Conservation (phyloP, 2,113 vertebrate species). For the Notothenia coriiceps region DNA sequence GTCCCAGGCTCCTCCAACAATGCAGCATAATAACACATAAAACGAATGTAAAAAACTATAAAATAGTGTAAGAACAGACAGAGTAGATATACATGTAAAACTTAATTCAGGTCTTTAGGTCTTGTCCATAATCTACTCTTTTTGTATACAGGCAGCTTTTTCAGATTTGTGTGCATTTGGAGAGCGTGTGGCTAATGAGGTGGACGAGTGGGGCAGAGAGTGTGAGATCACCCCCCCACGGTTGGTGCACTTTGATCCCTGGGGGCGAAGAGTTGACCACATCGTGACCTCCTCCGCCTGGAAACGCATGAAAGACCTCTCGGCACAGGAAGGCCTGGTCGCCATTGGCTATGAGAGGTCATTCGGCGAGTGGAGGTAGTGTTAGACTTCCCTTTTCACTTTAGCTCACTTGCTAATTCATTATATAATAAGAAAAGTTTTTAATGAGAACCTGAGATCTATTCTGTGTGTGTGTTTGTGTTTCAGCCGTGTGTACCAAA, state of each 20-base stretch:
- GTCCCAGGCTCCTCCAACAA: no score
- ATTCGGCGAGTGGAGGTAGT: slow-evolving; percentile 85
- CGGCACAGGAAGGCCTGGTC: slow-evolving; percentile 84
- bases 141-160: slow-evolving; percentile 68
- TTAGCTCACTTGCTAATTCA: not conserved
- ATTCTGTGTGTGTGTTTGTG: slow-evolving; percentile 21
- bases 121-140: not conserved
- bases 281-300: slow-evolving; percentile 85
- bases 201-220: slow-evolving; percentile 81
- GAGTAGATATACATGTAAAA: no score
- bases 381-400: not conserved
- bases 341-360: slow-evolving; percentile 86
- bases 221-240: slow-evolving; percentile 84
- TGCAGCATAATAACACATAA: no score
- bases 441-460: not conserved
- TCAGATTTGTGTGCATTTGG: slow-evolving; percentile 85
- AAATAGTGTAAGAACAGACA: no score
- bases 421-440: not conserved
- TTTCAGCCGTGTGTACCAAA: slow-evolving; percentile 88
- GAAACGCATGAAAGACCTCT: slow-evolving; percentile 86
- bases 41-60: no score
- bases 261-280: slow-evolving; percentile 82
- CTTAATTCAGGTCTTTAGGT: not conserved
- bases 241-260: slow-evolving; percentile 83
- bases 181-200: slow-evolving; percentile 76